Conservation (phyloP, 2,888 invertebrate genomes). For the Phaedon cochleariae region DNA sequence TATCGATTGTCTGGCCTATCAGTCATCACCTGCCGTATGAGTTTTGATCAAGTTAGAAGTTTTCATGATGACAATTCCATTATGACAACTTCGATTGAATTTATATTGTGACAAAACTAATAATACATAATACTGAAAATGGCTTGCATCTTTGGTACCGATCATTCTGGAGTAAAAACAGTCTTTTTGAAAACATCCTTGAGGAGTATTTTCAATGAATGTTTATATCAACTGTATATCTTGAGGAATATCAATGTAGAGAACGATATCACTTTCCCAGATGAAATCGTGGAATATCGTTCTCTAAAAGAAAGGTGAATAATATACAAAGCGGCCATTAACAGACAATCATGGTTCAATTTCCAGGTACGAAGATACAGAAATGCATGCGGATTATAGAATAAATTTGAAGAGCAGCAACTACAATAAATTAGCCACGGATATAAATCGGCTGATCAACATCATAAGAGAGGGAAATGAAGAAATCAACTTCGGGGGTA, state of each 20-base stretch:
- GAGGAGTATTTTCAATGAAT: constrained; percentile 35
- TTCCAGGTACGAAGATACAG: constrained; percentile 40
- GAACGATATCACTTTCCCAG: constrained; percentile 12
- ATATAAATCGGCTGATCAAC: constrained; percentile 39
- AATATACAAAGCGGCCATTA: no score
- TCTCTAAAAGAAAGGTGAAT: constrained; percentile 27
- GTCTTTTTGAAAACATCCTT: constrained; percentile 20
- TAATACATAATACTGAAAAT: background rate
- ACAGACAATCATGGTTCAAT: background rate
- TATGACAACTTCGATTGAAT: background rate
- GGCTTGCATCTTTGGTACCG: background rate
- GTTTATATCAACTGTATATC: constrained; percentile 42
- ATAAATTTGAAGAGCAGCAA: constrained; percentile 37
- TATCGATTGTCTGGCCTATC: no score
- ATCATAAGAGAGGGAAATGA: constrained; percentile 34
- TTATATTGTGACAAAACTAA: background rate
- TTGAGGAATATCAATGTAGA: constrained; percentile 40
- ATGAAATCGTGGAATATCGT: constrained; percentile 19
- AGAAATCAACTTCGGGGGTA: constrained; percentile 34
- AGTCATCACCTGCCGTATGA: no score
- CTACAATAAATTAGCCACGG: constrained; percentile 45
- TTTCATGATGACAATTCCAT: background rate
- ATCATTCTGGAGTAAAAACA: background rate
- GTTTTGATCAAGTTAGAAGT: background rate
- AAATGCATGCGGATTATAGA: constrained; percentile 41